Evolutionary conservation across 30 jellyfish, hydroid and myxozoan genomes (phyloP), one percentile per base, ranked within the genome.

Genomic region (Aurelia sp.): DNA sequence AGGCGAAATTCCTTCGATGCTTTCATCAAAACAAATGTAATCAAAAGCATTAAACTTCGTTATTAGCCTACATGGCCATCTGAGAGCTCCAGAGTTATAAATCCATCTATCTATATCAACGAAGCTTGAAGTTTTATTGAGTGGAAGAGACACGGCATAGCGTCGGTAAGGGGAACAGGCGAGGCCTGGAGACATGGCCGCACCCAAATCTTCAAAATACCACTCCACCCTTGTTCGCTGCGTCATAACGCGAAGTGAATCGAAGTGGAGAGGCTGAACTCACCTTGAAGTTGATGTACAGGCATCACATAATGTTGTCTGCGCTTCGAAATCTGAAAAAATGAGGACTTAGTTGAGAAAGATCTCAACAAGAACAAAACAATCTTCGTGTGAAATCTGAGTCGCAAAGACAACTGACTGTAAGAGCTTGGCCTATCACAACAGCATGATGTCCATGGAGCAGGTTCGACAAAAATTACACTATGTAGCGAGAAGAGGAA

Each of bases 261-360:
- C 74, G 62, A 23, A 59, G 79, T 8, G 57, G 35, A 69, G 65
- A 13, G 62, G 4, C 62, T 23, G 47, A 35, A 78, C 89, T 73
- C 13, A 88, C 96, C 96, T 88, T 67, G 96, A 88, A 6, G 96
- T 88, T 22, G 96, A 88, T 20, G 96, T 88, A 72, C 96, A 88
- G 40, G 96, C 96, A 88, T 88, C 96, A 79, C 96, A 88, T 21
- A 72, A 57, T 22, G 96, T 78, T 73, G 76, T 84, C 77, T 71
- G 86, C 72, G 87, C 71, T 66, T 72, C 72, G 22, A 84, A 72
- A 84, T 76, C 83, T 58, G 62, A 74, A 73, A 73, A 69, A 27
- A 33, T 62, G 13, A 31, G 16, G 60, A 11, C 22, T 74, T 15
- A 17, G 62, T 11, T 74, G 33, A 53, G 8, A 20, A 74, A 17